Evolutionary conservation across 2,888 invertebrate genomes (phyloP).

Genomic region (Spisula solida): DNA sequence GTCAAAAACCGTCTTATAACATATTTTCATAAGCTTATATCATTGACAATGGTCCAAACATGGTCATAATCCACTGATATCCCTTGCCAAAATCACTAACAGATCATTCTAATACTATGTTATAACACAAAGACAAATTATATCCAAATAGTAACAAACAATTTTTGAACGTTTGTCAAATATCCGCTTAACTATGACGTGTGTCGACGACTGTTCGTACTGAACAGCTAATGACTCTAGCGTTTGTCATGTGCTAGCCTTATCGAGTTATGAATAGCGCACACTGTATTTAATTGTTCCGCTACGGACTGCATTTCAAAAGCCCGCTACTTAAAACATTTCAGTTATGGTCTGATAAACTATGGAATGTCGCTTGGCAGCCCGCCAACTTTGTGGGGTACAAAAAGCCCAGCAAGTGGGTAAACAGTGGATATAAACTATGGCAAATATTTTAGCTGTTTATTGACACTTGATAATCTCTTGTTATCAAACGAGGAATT

Average conservation of each 20-base stretch:
- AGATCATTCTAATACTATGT: not conserved
- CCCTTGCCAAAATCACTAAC: not conserved
- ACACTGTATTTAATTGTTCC: conserved; percentile 41
- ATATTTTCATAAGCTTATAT: conserved; percentile 9
- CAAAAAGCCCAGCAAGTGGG: conserved; percentile 31
- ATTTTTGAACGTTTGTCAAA: conserved; percentile 18
- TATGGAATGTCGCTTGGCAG: conserved; percentile 47
- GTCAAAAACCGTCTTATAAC: not conserved
- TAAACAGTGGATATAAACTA: conserved; percentile 27
- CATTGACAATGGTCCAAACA: not conserved
- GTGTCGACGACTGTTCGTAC: not conserved
- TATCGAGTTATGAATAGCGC: conserved; percentile 40
- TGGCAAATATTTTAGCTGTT: conserved; percentile 43
- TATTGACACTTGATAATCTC: conserved; percentile 41
- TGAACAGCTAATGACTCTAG: not conserved
- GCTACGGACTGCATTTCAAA: conserved; percentile 28
- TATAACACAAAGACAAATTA: conserved; percentile 5
- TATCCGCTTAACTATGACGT: conserved; percentile 44
- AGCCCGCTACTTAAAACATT: conserved; percentile 29
- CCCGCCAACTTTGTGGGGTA: conserved; percentile 48
- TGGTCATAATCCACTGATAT: not conserved
- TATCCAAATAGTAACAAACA: not conserved
- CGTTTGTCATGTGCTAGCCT: conserved; percentile 8
- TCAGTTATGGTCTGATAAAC: conserved; percentile 58
- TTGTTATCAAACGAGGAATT: conserved; percentile 31